Conservation (phyloP, 2,113 vertebrate genomes). For the Natator depressus region DNA sequence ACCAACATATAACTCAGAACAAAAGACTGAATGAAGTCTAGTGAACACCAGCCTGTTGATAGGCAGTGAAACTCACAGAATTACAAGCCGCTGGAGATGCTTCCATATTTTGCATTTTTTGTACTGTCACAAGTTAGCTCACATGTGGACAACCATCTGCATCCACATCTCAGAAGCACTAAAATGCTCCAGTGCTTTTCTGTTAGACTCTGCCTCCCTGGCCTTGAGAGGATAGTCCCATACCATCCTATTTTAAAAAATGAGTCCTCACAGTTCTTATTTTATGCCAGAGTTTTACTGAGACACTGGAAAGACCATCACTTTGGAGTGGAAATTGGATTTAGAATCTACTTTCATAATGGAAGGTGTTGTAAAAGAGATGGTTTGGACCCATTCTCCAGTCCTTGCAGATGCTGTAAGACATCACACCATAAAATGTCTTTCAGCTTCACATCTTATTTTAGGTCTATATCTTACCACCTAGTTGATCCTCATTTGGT, state of each 20-base stretch:
- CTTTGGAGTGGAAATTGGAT: conserved; percentile 51
- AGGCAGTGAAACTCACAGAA: conserved; percentile 55
- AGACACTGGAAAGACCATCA: conserved; percentile 46
- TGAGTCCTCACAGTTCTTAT: neutral
- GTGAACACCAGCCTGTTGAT: conserved; percentile 39
- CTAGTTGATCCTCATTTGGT: conserved; percentile 25
- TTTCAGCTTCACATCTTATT: conserved; percentile 38
- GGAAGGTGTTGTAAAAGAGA: conserved; percentile 49
- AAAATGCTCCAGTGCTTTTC: conserved; percentile 34
- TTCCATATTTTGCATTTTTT: conserved; percentile 50
- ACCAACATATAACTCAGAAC: conserved; percentile 1
- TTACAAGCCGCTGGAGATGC: conserved; percentile 55
- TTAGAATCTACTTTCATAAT: conserved; percentile 60
- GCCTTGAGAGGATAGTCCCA: conserved; percentile 31
- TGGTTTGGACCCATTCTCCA: conserved; percentile 37
- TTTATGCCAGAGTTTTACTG: conserved; percentile 15
- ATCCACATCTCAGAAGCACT: conserved; percentile 42
- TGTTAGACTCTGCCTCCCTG: neutral
- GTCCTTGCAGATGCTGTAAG: conserved; percentile 13
- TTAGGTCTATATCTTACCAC: conserved; percentile 27
- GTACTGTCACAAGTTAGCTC: conserved; percentile 47
- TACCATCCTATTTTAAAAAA: conserved; percentile 19
- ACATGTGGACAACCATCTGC: conserved; percentile 50
- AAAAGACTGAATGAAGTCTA: conserved; percentile 3
- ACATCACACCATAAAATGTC: neutral